Evolutionary conservation across 1,140 invertebrate genomes (phyloP).

Genomic region (Meloidogyne chitwoodi): DNA sequence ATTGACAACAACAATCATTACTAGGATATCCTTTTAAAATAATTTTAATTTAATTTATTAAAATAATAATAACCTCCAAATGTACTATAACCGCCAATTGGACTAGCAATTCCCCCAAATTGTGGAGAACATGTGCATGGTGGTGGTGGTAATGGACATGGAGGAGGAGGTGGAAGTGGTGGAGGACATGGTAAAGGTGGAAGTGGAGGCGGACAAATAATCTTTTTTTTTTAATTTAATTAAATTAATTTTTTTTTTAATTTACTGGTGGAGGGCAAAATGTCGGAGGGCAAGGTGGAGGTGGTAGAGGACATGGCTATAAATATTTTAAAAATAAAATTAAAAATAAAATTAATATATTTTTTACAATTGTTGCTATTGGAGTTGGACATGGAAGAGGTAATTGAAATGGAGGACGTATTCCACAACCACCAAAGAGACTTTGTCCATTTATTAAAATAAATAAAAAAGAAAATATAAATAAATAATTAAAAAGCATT

Average conservation of each 20-base stretch:
- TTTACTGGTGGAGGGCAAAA: constrained; percentile 31
- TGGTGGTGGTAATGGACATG: background rate
- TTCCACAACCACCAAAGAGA: constrained; percentile 5
- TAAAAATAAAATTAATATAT: background rate
- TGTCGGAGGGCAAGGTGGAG: constrained; percentile 27
- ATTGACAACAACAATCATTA: constrained; percentile 49
- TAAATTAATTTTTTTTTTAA: background rate
- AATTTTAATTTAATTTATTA: background rate
- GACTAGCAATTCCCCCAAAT: constrained; percentile 14
- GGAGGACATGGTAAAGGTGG: constrained; percentile 31
- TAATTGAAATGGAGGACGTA: background rate
- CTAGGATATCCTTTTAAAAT: background rate
- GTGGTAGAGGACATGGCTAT: constrained; percentile 22
- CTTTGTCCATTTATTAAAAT: background rate
- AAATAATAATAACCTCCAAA: background rate
- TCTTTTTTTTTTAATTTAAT: background rate
- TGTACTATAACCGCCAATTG: constrained; percentile 1
- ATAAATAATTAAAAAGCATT: background rate
- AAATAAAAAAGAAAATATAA: background rate
- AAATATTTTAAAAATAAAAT: constrained; percentile 17
- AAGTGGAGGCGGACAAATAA: constrained; percentile 23
- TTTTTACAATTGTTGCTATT: background rate
- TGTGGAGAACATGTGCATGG: background rate
- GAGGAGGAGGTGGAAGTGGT: constrained; percentile 21
- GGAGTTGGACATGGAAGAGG: constrained; percentile 2